Evolutionary conservation across 64 coral and sea anemone species (phyloP), one percentile per base, ranked within the genome.

Genomic region (Pocillopora damicornis): DNA sequence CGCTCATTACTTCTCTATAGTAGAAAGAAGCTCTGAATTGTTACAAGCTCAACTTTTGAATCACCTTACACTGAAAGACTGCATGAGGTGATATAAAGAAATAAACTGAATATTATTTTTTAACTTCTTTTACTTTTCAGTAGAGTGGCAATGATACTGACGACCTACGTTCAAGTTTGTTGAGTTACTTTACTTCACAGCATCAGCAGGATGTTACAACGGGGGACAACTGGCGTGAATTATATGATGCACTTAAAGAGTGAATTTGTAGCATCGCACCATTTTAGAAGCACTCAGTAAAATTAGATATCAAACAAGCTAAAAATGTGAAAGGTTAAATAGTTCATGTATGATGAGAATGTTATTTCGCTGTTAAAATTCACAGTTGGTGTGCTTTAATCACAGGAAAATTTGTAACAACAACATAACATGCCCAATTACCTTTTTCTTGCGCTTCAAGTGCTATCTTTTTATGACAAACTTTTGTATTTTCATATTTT

Each of bases 211-310:
- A 25, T 51, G 42, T 4, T 14, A 66, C 45, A 25, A 65, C 22
- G 1, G 81, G 20, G 25, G 65, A 73, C 38, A 65, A 73, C 15
- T 85, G 81, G 81, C 20, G 65, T 57, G 81, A 85, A 26, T 72
- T 85, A 85, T 66, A 72, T 73, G 65, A 73, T 2, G 81, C 81
- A 57, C 81, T 85, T 25, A 85, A 58, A 58, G 81, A 85, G 65
- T 85, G 65, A 85, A 76, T 76, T 51, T 51, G 42, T 51, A 51
- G 7, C 3, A 51, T 51, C 7, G 42, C 42, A 56, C 13, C 8
- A 5, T 76, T 76, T 67, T 20, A 22, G 64, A 67, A 15, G 18
- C 17, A 22, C 64, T 67, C 16, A 67, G 14, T 67, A 20, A 6
- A 22, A 67, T 20, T 67, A 67, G 64, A 20, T 67, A 8, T 71